These are phyloP conservation scores for Cydia fagiglandana DNA, from an alignment of 1,140 invertebrate species.

Conservation along the genomic window DNA sequence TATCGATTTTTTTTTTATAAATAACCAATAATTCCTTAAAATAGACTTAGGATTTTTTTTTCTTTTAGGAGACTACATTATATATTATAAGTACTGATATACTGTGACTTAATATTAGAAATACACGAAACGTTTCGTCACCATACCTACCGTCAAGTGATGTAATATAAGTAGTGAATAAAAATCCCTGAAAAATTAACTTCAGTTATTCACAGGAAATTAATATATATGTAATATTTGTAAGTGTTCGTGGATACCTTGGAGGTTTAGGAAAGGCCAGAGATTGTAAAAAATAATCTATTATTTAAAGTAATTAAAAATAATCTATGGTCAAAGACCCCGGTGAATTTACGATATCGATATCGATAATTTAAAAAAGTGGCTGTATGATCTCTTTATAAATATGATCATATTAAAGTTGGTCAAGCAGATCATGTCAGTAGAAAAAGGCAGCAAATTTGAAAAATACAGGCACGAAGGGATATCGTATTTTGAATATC, in stretches of 20 bases:
- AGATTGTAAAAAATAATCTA: not conserved
- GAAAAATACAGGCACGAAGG: too few relatives aligned
- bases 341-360: not conserved
- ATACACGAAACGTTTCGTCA: slow-evolving; percentile 10
- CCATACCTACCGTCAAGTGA: slow-evolving; percentile 27
- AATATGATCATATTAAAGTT: too few relatives aligned
- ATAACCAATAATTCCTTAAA: not conserved
- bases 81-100: not conserved
- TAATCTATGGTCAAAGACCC: too few relatives aligned
- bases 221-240: slow-evolving; percentile 42
- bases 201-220: slow-evolving; percentile 65
- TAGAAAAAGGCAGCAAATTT: too few relatives aligned
- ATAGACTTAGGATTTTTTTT: too few relatives aligned
- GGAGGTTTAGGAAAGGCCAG: not conserved
- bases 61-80: too few relatives aligned
- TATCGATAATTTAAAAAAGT: too few relatives aligned
- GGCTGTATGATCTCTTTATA: too few relatives aligned
- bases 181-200: slow-evolving; percentile 34
- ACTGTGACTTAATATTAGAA: not conserved
- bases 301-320: not conserved
- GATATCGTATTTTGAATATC: too few relatives aligned
- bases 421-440: too few relatives aligned
- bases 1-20: not conserved
- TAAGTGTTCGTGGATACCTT: slow-evolving; percentile 34
- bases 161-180: slow-evolving; percentile 28